Evolutionary conservation across 2,113 vertebrate species (phyloP), one percentile per base, ranked within the genome.

Genomic region (Nanorana parkeri): DNA sequence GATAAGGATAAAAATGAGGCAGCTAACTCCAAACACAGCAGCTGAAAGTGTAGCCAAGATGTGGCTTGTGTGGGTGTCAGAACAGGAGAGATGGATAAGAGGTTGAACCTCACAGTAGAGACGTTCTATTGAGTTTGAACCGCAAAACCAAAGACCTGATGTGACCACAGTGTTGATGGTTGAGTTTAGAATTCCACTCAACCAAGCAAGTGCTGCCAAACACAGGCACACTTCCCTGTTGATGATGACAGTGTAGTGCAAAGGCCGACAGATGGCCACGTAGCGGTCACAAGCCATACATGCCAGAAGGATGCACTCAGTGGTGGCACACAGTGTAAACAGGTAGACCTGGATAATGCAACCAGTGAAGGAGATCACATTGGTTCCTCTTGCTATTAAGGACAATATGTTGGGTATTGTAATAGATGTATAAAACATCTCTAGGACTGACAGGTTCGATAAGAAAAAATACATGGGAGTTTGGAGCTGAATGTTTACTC

Each of bases 271-370:
- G 65, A 80, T 80, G 32, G 32, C 32, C 32, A 36, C 32, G 32
- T 36, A 36, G 32, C 78, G 78, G 58, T 81, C 78, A 64, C 19
- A 76, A 11, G 79, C 79, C 79, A 81, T 81, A 68, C 41, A 68
- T 4, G 68, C 79, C 26, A 73, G 26, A 5, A 81, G 68, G 2
- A 65, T 36, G 60, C 68, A 81, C 21, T 81, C 79, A 0, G 60
- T 28, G 10, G 68, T 81, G 79, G 79, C 68, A 20, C 79, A 81
- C 11, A 65, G 41, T 2, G 78, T 80, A 13, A 80, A 80, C 1
- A 80, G 21, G 36, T 80, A 71, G 23, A 63, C 78, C 58, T 80
- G 78, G 17, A 5, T 41, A 20, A 80, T 72, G 23, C 78, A 80
- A 20, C 78, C 68, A 17, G 36, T 20, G 26, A 52, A 80, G 32